A percentile compares a stretch with the other conserved stretches of the same genome.
Conservation (phyloP, 2,113 vertebrate species). For the Agapornis roseicollis region DNA sequence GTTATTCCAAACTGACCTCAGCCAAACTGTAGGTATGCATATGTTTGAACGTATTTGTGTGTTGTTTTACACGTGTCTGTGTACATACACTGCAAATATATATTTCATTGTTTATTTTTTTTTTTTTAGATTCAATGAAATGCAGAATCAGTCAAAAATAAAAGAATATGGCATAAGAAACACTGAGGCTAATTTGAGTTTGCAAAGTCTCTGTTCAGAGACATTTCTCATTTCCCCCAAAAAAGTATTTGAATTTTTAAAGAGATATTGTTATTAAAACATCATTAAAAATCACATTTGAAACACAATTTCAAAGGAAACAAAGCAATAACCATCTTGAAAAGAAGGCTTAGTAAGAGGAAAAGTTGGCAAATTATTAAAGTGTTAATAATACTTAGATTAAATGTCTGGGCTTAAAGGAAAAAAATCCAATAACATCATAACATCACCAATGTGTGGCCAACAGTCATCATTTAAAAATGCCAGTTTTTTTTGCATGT, state of each 20-base stretch:
- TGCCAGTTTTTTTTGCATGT: not conserved
- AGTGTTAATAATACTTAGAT: not conserved
- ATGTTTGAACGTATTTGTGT: not conserved
- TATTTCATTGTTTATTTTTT: not conserved
- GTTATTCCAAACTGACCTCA: not conserved
- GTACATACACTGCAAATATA: not conserved
- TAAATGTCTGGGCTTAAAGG: not conserved
- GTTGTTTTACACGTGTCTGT: fast-evolving
- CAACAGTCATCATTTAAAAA: not conserved
- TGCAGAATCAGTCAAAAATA: not conserved
- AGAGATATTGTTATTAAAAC: not conserved
- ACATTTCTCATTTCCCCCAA: not conserved
- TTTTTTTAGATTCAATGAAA: not conserved
- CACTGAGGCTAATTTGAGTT: not conserved
- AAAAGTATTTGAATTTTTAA: not conserved
- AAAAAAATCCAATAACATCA: not conserved
- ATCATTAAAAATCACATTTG: not conserved
- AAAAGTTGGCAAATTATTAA: not conserved
- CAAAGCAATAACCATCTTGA: not conserved
- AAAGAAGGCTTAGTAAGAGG: not conserved
- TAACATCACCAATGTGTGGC: not conserved
- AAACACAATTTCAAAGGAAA: not conserved
- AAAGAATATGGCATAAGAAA: not conserved
- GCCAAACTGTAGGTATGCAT: not conserved
- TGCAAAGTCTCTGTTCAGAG: not conserved